A percentile compares a stretch with the other conserved stretches of the same genome.
Conservation (phyloP, 2,113 vertebrate species). For the Damaliscus lunatus region DNA sequence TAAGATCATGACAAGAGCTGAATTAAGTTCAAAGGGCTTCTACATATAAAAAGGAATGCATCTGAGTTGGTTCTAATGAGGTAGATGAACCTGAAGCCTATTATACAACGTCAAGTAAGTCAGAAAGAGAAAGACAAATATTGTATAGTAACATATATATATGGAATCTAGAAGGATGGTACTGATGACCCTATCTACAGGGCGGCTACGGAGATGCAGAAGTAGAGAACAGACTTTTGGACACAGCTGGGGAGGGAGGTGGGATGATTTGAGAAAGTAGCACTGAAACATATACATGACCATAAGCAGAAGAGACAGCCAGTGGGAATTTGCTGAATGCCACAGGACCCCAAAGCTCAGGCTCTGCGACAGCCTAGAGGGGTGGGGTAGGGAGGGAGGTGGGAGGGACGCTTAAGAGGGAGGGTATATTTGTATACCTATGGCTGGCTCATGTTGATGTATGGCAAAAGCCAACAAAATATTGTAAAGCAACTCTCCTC, state of each 20-base stretch:
- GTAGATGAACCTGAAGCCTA: not conserved
- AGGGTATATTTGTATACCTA: not conserved
- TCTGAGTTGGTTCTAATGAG: not conserved
- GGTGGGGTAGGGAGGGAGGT: not conserved
- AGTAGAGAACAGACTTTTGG: not conserved
- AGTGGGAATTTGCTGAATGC: not conserved
- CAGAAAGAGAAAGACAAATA: not conserved
- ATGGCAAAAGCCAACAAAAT: not conserved
- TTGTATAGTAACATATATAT: not conserved
- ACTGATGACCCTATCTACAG: not conserved
- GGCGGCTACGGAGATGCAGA: not conserved
- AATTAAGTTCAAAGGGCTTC: conserved; percentile 20
- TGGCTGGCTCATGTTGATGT: not conserved
- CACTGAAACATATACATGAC: not conserved
- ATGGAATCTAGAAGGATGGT: not conserved
- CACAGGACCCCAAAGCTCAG: not conserved
- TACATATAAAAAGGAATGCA: not conserved
- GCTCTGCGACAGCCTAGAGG: not conserved
- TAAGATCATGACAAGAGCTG: not conserved
- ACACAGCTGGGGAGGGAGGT: not conserved
- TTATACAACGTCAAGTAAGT: not conserved
- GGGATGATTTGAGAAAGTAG: not conserved
- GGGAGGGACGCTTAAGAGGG: not conserved
- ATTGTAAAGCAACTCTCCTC: not conserved
- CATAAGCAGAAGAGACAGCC: not conserved